Conservation (phyloP, 1,140 invertebrate genomes). For the Cherax quadricarinatus region DNA sequence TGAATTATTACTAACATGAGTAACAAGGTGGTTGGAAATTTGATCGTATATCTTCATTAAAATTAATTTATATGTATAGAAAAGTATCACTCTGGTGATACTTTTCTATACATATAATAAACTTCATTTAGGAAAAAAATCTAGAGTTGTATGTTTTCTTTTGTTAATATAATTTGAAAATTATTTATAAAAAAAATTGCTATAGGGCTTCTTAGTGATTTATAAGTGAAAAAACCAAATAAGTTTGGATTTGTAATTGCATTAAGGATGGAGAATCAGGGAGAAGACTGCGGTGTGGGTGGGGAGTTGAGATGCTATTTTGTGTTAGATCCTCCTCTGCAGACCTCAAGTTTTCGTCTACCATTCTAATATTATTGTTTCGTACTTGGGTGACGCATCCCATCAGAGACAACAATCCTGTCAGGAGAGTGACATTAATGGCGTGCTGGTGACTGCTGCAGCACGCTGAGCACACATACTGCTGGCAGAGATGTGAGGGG, state of each 20-base stretch:
- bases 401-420: background rate
- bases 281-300: background rate
- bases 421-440: background rate
- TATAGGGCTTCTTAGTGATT: conserved; percentile 2
- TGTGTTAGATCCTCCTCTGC: background rate
- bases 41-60: no score
- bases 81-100: no score
- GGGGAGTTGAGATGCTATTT: background rate
- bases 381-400: conserved; percentile 13
- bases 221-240: conserved; percentile 29
- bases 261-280: no score
- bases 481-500: background rate
- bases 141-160: no score
- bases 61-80: no score
- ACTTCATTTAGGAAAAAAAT: no score
- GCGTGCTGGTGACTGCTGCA: no score
- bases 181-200: no score
- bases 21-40: no score
- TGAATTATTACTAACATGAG: no score
- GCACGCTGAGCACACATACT: background rate
- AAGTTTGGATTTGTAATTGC: background rate
- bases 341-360: background rate
- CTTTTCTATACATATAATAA: no score
- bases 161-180: no score
- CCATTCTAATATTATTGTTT: conserved; percentile 27